phyloP scores from a whole-genome alignment of 2,797 vertebrate genomes.

The Neopelma chrysocephalum region DNA sequence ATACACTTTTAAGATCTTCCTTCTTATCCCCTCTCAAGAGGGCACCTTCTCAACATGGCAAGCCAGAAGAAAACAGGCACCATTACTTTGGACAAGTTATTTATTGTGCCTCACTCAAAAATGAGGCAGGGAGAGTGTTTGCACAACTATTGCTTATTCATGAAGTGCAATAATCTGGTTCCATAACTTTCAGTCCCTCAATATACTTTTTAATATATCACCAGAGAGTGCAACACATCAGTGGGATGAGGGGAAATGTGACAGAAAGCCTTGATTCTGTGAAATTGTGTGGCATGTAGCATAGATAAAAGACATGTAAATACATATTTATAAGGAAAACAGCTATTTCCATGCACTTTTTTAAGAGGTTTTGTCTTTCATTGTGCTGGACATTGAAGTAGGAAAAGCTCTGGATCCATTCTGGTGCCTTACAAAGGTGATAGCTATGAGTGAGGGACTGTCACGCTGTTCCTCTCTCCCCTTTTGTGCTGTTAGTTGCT shows the following conservation, averaged over 20 bases:
- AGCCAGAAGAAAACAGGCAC: background rate
- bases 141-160: background rate
- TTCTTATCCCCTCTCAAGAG: background rate
- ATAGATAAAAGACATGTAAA: background rate
- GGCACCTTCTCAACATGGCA: background rate
- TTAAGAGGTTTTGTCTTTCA: background rate
- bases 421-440: background rate
- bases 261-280: background rate
- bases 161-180: background rate
- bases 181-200: background rate
- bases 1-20: background rate
- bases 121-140: background rate
- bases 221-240: background rate
- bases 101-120: background rate
- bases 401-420: background rate
- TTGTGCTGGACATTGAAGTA: background rate
- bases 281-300: rapidly evolving
- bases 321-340: background rate
- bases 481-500: background rate
- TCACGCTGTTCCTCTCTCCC: background rate
- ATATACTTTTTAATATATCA: background rate
- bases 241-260: rapidly evolving
- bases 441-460: background rate
- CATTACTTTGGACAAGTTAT: background rate
- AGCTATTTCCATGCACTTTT: background rate